Base-by-base conservation (phyloP, 2,888 invertebrate genomes). In the Parascotia fuliginaria region DNA sequence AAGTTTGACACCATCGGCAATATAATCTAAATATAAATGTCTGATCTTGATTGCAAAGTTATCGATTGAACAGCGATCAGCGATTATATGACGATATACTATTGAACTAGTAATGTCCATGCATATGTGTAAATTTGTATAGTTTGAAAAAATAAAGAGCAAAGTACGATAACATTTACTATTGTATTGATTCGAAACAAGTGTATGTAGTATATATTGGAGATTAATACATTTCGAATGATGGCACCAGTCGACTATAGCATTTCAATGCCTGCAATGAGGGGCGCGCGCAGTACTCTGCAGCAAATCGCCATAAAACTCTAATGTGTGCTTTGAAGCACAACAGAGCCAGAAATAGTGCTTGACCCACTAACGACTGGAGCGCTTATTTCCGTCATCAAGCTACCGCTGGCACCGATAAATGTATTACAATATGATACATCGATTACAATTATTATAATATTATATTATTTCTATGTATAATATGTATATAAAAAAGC, bases 341-440 rank as follows among this genome's bases (percentile, higher is more conserved):
- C 85, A 87, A 85, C 85, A 76, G 81, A 75, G 79, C 81, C 85
- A 82, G 85, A 88, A 92, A 92, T 91, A 92, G 87, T 87, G 75
- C 73, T 85, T 90, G 91, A 91, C 91, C 91, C 85, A 92, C 77
- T 89, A 85, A 87, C 84, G 84, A 79, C 89, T 90, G 89, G 89
- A 90, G 79, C 82, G 87, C 83, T 87, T 91, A 91, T 91, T 89
- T 91, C 91, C 89, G 91, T 88, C 90, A 88, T 88, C 86, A 82
- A 83, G 75, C 80, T 73, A 75, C 71, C 70, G 79, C 68, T 74
- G 74, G 73, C 62, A 73, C 73, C 63, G 71, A 70, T 74, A 61
- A 71, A 65, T 68, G 70, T 70, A 74, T 48, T 49, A 53, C 47
- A 74, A 65, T 61, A 73, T 71, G 61, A 70, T 70, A 68, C 65